These are phyloP conservation scores for Mormyrus lacerda DNA, from an alignment of 2,113 vertebrate species.

Conservation along the genomic window DNA sequence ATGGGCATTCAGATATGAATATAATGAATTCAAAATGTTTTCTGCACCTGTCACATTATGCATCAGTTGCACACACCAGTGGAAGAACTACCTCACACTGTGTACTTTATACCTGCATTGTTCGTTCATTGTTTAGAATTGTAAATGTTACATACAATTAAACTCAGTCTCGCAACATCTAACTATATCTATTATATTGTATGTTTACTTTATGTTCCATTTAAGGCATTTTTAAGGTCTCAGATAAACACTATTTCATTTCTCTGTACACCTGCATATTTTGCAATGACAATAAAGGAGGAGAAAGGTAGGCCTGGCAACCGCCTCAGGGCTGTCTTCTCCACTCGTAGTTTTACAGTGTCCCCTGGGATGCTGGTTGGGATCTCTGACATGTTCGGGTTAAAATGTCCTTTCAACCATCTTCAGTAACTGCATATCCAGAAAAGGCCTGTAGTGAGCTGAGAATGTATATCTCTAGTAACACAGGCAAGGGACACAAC, in stretches of 20 bases:
- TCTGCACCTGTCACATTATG: not conserved
- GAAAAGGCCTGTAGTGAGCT: not conserved
- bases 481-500: too few relatives aligned
- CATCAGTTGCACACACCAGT: too few relatives aligned
- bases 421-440: not conserved
- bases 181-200: too few relatives aligned
- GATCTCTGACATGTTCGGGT: slow-evolving; percentile 72
- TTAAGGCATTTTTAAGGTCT: too few relatives aligned
- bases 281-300: slow-evolving; percentile 52
- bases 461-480: not conserved
- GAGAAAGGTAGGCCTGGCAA: slow-evolving; percentile 81
- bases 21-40: not conserved
- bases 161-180: too few relatives aligned
- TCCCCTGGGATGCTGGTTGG: slow-evolving; percentile 74
- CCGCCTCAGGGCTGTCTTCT: slow-evolving; percentile 72
- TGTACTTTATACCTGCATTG: too few relatives aligned
- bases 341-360: slow-evolving; percentile 76
- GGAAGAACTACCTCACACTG: too few relatives aligned
- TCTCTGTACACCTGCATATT: too few relatives aligned
- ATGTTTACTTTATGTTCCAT: too few relatives aligned
- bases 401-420: slow-evolving; percentile 23
- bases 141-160: too few relatives aligned
- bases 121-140: too few relatives aligned
- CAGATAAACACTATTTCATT: too few relatives aligned
- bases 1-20: not conserved